A percentile compares a stretch with the other conserved stretches of the same genome.
Conservation (phyloP, 2,888 invertebrate genomes). For the Steinernema hermaphroditum region DNA sequence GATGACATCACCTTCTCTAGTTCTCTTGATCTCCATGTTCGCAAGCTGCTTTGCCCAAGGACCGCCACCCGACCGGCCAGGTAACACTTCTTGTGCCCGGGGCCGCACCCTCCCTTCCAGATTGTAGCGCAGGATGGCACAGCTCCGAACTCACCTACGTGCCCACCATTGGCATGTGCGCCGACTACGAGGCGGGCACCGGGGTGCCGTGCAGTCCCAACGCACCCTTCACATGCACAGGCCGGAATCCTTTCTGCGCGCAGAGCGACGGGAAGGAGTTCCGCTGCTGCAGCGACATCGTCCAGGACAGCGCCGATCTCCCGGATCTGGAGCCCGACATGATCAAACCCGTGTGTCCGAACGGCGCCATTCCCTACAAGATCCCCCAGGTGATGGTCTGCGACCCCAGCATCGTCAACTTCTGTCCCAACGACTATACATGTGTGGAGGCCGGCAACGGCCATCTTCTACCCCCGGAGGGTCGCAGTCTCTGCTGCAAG, state of each 20-base stretch:
- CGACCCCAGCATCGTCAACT: conserved; percentile 56
- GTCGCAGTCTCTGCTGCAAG: conserved; percentile 55
- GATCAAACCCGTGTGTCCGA: conserved; percentile 56
- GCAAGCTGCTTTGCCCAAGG: neutral
- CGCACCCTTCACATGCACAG: conserved; percentile 53
- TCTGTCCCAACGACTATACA: conserved; percentile 56
- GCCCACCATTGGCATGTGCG: conserved; percentile 49
- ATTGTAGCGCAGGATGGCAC: conserved; percentile 54
- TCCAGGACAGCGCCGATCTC: conserved; percentile 52
- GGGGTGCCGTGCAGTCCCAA: conserved; percentile 51
- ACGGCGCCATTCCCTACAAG: conserved; percentile 53
- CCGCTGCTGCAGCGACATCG: conserved; percentile 55
- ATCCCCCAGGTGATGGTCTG: conserved; percentile 55
- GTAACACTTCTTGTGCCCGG: conserved; percentile 27
- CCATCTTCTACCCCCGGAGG: conserved; percentile 49
- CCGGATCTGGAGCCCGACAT: conserved; percentile 43
- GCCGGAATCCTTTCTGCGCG: conserved; percentile 56
- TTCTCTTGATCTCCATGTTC: neutral
- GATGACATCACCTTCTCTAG: neutral
- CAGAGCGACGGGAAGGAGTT: conserved; percentile 43
- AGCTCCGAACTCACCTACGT: conserved; percentile 54
- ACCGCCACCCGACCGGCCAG: conserved; percentile 50
- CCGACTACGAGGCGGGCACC: conserved; percentile 47
- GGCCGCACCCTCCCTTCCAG: conserved; percentile 27
- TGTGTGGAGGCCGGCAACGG: conserved; percentile 58